A percentile compares a stretch with the other conserved stretches of the same genome.
These are phyloP conservation scores for Phacellophora camtschatica DNA, from an alignment of 30 jellyfish, hydroid and myxozoan genomes.

Conservation along the genomic window DNA sequence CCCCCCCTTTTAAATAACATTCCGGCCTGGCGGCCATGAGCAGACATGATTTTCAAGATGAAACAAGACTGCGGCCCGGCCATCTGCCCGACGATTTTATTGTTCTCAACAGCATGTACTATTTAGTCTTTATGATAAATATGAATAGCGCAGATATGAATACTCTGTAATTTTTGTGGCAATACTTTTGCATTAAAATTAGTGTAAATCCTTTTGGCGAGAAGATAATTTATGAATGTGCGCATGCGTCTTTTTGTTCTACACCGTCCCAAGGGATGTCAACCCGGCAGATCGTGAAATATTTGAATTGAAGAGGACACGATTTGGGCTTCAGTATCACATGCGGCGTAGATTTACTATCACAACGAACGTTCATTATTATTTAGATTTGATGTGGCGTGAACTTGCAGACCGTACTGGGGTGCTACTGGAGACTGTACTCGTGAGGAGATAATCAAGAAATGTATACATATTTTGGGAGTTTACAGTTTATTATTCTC, in stretches of 20 bases:
- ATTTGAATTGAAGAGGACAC: constrained; percentile 38
- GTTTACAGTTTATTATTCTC: constrained; percentile 10
- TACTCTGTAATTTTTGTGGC: constrained; percentile 47
- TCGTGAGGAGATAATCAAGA: constrained; percentile 34
- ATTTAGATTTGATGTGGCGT: constrained; percentile 52
- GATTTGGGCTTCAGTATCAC: constrained; percentile 1
- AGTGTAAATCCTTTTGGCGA: background rate
- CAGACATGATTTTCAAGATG: constrained; percentile 13
- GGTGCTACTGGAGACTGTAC: constrained; percentile 29
- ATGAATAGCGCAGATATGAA: constrained; percentile 24
- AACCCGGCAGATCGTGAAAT: constrained; percentile 48
- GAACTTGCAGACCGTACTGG: constrained; percentile 20
- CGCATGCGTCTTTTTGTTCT: constrained; percentile 77
- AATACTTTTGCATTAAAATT: too few species aligned
- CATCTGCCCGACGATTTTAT: constrained; percentile 67
- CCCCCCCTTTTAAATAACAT: constrained; percentile 25
- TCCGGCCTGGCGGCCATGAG: constrained; percentile 52
- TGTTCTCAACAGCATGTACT: constrained; percentile 45
- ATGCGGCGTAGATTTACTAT: background rate
- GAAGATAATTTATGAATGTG: constrained; percentile 8
- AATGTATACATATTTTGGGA: constrained; percentile 7
- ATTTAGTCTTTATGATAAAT: constrained; percentile 30
- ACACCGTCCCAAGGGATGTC: constrained; percentile 81
- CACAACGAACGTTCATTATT: constrained; percentile 4
- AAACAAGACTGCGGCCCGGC: constrained; percentile 53